Evolutionary conservation across 1,140 invertebrate genomes (phyloP).

Genomic region (Drosophila asahinai): DNA sequence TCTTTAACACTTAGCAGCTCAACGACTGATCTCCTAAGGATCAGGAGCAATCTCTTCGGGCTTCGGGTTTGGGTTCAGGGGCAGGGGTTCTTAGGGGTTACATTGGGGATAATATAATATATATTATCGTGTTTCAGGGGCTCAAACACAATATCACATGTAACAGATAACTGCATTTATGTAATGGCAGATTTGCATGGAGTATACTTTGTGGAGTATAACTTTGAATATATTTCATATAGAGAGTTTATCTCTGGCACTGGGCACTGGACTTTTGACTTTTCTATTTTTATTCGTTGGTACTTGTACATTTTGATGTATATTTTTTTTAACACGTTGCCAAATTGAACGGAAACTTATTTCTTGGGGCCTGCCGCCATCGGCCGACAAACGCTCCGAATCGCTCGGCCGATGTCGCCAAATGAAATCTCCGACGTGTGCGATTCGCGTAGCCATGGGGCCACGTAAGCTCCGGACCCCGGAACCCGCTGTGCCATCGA

Average conservation of each 20-base stretch:
- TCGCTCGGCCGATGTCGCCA: slow-evolving; percentile 46
- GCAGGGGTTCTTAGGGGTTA: not conserved
- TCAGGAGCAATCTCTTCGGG: slow-evolving; percentile 8
- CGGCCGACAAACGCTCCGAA: slow-evolving; percentile 25
- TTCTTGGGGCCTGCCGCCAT: slow-evolving; percentile 7
- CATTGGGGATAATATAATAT: not conserved
- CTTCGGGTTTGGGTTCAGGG: not conserved
- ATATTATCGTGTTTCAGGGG: slow-evolving; percentile 7
- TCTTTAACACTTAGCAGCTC: slow-evolving; percentile 27
- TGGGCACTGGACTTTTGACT: slow-evolving; percentile 50
- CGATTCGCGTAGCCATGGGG: not conserved
- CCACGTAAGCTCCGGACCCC: slow-evolving; percentile 20
- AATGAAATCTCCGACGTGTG: slow-evolving; percentile 40
- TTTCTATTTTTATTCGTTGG: not conserved
- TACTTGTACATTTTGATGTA: not conserved
- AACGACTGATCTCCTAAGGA: slow-evolving; percentile 28
- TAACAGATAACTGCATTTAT: slow-evolving; percentile 14
- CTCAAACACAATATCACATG: slow-evolving; percentile 32
- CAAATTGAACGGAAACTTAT: slow-evolving; percentile 33
- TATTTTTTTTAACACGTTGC: slow-evolving; percentile 38
- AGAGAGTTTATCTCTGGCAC: slow-evolving; percentile 40
- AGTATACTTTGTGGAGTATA: not conserved
- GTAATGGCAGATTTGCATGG: slow-evolving; percentile 15
- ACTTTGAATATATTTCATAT: slow-evolving; percentile 4
- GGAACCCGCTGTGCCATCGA: not conserved